Evolutionary conservation across 2,888 invertebrate genomes (phyloP), one percentile per base, ranked within the genome.

Genomic region (Melangyna quadrimaculata): DNA sequence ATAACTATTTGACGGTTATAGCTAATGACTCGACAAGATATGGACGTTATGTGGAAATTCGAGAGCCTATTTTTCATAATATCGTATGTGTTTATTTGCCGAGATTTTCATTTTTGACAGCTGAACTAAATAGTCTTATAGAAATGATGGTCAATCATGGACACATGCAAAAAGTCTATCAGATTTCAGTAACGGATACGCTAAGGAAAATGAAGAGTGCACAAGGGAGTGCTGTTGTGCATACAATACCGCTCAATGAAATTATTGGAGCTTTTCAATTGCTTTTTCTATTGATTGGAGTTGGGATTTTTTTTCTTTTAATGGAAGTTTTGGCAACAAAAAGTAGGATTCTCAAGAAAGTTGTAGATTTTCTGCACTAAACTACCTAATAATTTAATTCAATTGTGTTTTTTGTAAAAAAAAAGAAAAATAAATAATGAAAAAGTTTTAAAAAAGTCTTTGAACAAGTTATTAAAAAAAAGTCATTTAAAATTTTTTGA

Each of bases 261-360:
- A 51, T 51, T 24, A 9, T n/a, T 10, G 67, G 67, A 35, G 51
- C 48, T 24, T 67, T 67, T 24, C 9, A 67, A n/a, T 37, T 67
- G 10, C 12, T 67, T 9, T 9, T 51, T 4, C 35, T 12, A 2
- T 7, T 35, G 5, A n/a, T 67, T 0, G 24, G 2, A n/a, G 4
- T 67, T n/a, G 35, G 22, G 4, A 19, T 19, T 9, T 37, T 29
- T 2, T n/a, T 22, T 0, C 10, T 67, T 1, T 4, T 45, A 6
- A 8, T 35, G 10, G 67, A 67, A 32, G 0, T 65, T 12, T 37
- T 22, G 14, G 22, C 59, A 14, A 8, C 0, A 1, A 59, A 24
- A 22, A 19, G 4, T 35, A 8, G 7, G 4, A 4, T 8, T 24
- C 7, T 59, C 0, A 59, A 22, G n/a, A 59, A 8, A 22, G 0